These are phyloP conservation scores for Pomatostomus ruficeps DNA, from an alignment of 2,113 vertebrate species.

Conservation along the genomic window DNA sequence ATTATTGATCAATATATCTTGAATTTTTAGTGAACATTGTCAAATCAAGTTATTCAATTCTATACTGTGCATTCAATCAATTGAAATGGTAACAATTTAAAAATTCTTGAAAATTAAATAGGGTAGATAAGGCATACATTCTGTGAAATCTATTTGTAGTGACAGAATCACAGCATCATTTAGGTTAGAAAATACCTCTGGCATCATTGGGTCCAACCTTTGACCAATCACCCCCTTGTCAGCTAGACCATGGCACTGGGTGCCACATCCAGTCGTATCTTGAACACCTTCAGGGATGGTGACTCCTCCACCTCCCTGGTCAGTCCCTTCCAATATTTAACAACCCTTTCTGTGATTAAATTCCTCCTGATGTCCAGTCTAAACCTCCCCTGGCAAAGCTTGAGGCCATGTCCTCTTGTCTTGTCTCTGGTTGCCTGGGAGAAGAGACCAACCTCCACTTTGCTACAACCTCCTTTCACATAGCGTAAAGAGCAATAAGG, in stretches of 20 bases:
- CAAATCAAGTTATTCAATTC: neutral
- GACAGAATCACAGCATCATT: neutral
- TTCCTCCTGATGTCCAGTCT: neutral
- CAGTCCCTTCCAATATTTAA: neutral
- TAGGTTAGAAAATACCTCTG: neutral
- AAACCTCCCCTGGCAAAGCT: neutral
- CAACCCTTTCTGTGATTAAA: neutral
- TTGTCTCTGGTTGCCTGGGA: neutral
- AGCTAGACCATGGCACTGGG: neutral
- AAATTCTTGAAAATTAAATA: neutral
- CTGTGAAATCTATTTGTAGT: neutral
- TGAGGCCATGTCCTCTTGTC: neutral
- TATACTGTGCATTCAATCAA: neutral
- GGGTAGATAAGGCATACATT: neutral
- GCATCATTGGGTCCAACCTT: fast-evolving
- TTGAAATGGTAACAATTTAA: neutral
- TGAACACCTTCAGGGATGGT: neutral
- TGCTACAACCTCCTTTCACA: fast-evolving
- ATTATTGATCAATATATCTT: neutral
- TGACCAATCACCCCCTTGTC: neutral
- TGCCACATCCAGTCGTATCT: neutral
- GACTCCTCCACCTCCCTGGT: neutral
- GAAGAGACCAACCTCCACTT: neutral
- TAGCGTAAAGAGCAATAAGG: neutral
- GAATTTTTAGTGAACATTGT: neutral